Evolutionary conservation across 2,888 invertebrate genomes (phyloP), one percentile per base, ranked within the genome.

Genomic region (Leptura quadrifasciata): DNA sequence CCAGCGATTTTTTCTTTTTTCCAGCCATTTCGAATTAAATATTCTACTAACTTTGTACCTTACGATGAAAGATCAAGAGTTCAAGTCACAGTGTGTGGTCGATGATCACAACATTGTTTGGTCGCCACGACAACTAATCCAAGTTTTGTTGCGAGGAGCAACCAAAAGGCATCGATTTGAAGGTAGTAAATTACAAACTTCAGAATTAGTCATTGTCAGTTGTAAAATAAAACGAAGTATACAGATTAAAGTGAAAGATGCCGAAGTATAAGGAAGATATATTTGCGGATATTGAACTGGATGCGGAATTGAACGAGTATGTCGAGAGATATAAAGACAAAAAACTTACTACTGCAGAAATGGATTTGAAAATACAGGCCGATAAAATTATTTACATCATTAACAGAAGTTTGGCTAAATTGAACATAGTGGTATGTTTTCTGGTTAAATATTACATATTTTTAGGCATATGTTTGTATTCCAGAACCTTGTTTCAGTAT

Each of bases 1-100:
- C 93, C 88, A 95, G 93, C 31, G 92, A 91, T 87, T 95, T 95
- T 89, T 95, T 95, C 83, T 91, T 92, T 81, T 88, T 89, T 3
- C 86, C 87, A 55, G 86, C 89, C 90, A 90, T 90, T 81, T 84
- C 6, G 5, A 31, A 31, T 31, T 31, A 8, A 0, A 8, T 17
- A 39, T 39, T 12, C 3, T 12, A 4, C 12, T 39, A 39, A 39
- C 12, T 39, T 2, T 39, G 39, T 12, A 2, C 12, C 15, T 47
- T 47, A 47, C n/a, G n/a, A 15, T 6, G 5, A 2, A 47, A 12
- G 5, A n/a, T n/a, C 12, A 1, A 47, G n/a, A n/a, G n/a, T n/a
- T 8, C 47, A 5, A n/a, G 3, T 47, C 47, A 47, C 47, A 47
- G 12, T 15, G 39, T 15, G 39, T 39, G 12, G 47, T n/a, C 15